Base-by-base conservation (phyloP, 2,797 vertebrate species). In the Graptemys geographica region DNA sequence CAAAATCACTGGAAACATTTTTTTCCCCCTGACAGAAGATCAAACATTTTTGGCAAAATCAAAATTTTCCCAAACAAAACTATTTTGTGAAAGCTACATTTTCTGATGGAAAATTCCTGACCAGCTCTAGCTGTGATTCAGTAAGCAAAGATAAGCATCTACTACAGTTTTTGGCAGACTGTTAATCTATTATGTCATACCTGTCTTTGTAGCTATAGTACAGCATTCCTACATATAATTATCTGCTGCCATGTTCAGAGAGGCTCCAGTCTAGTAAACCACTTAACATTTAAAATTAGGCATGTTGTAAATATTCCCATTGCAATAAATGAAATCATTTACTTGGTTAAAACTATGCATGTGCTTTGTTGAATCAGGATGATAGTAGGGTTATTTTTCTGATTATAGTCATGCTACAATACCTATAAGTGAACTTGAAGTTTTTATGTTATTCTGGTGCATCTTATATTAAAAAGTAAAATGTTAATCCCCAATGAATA, bases 391-490 rank as follows among this genome's bases (percentile, higher is more conserved):
- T 1, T 28, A 8, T 0, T 57, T 84, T 91, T 93, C 62, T 53
- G 65, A 37, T 18, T 37, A n/a, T 69, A 0, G 25, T 90, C 4
- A 0, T 4, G 47, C 3, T 84, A 8, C 41, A 47, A 28, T 76
- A 44, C 47, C 65, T 69, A 8, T 62, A 62, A 31, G 31, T 62
- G 28, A 57, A 47, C 23, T 47, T 74, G 83, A 33, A 12, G 12
- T 23, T 6, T 0, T 87, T 51, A 41, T 62, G 56, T 92, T 82
- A 79, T 25, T 4, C 5, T 62, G 69, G 21, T 87, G 49, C 1
- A 31, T 37, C 7, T 95, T 91, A 69, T 79, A 53, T 33, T 86
- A 10, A 92, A 89, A 86, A 88, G 52, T 79, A 84, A 89, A 57
- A 21, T 25, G 41, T 83, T 79, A 79, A 25, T 79, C 86, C 37